Percentiles rank a stretch among this genome's conserved stretches.
phyloP scores from a whole-genome alignment of 2,888 invertebrate species.

The Tridacna crocea region DNA sequence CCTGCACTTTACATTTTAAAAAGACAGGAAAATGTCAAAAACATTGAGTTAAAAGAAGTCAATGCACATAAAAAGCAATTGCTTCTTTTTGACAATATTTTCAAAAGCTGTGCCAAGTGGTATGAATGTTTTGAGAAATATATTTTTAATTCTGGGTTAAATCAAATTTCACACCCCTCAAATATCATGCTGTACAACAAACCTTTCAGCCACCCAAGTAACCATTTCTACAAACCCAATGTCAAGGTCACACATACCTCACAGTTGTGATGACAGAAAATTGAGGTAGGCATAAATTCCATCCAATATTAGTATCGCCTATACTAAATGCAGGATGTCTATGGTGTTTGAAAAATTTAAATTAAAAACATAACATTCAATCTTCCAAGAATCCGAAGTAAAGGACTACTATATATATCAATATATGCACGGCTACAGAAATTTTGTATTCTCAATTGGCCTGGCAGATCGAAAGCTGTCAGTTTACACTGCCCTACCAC shows the following conservation, averaged over 20 bases:
- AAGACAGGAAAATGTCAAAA: neutral
- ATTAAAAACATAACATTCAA: neutral
- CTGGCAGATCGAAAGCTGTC: no score
- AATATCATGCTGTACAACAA: constrained; percentile 19
- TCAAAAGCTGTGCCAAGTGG: neutral
- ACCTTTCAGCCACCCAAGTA: neutral
- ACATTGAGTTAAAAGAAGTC: neutral
- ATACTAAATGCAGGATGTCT: neutral
- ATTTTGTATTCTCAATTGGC: no score
- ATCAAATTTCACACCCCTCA: neutral
- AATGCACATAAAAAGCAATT: neutral
- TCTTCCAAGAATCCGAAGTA: no score
- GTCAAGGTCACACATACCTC: constrained; percentile 27
- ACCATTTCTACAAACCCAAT: constrained; percentile 17
- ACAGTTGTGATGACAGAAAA: constrained; percentile 22
- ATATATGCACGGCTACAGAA: no score
- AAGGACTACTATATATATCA: no score
- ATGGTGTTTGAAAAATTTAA: neutral
- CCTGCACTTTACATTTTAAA: no score
- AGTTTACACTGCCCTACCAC: no score
- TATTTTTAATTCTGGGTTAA: neutral
- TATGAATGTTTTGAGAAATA: neutral
- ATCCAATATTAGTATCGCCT: constrained; percentile 14
- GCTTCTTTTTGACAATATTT: neutral
- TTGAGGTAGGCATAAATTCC: constrained; percentile 26